Conservation (phyloP, 2,797 vertebrate species). For the Acanthis flammea region DNA sequence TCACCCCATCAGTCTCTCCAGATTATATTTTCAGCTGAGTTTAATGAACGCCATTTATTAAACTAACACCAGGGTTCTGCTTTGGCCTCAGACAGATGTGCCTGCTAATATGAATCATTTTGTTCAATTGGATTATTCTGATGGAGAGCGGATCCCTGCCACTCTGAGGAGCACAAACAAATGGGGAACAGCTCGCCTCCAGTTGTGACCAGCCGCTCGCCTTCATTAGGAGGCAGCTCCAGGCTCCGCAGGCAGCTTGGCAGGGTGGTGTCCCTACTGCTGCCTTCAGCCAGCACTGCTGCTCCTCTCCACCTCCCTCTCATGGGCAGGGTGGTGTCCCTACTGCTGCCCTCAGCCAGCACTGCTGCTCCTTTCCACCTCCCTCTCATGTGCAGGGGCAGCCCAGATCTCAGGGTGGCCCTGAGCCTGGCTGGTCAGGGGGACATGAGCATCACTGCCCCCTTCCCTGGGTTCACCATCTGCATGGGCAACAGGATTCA, state of each 20-base stretch:
- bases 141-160: constrained; percentile 64
- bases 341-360: background rate
- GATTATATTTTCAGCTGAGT: constrained; percentile 77
- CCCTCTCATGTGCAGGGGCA: background rate
- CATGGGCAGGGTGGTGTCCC: background rate
- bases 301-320: background rate
- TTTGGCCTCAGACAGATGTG: constrained; percentile 76
- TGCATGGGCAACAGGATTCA: background rate
- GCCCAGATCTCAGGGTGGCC: background rate
- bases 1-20: constrained; percentile 72
- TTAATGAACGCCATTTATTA: constrained; percentile 80
- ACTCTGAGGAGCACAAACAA: constrained; percentile 53
- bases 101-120: constrained; percentile 76
- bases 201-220: constrained; percentile 42
- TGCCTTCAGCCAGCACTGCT: background rate
- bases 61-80: constrained; percentile 73
- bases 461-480: background rate
- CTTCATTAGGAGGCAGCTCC: constrained; percentile 59
- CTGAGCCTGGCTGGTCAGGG: background rate
- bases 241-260: constrained; percentile 1
- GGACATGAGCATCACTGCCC: background rate
- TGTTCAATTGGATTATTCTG: constrained; percentile 77
- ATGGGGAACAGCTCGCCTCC: constrained; percentile 44
- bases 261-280: background rate
- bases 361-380: background rate